Evolutionary conservation across 2,888 invertebrate species (phyloP).

Genomic region (Oegoconia quadripuncta): DNA sequence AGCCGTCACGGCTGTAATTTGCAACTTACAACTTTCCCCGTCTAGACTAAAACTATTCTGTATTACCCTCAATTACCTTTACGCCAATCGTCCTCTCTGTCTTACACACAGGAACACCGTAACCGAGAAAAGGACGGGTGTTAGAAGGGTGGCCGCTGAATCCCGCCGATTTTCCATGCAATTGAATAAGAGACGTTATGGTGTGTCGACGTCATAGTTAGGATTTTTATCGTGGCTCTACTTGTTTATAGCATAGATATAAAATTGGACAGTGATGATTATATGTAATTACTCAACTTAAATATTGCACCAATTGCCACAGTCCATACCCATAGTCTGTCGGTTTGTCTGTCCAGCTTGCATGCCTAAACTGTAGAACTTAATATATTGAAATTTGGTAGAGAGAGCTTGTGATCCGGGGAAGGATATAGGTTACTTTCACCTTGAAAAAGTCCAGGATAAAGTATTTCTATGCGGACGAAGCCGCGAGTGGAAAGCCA

Average conservation of each 20-base stretch:
- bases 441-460: too few species aligned
- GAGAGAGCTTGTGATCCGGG: too few species aligned
- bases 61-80: constrained; percentile 66
- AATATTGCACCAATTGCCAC: too few species aligned
- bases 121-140: constrained; percentile 33
- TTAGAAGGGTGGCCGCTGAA: constrained; percentile 50
- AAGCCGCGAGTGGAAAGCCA: too few species aligned
- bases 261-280: constrained; percentile 10
- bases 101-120: constrained; percentile 16
- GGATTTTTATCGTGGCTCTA: constrained; percentile 48
- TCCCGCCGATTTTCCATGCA: constrained; percentile 71
- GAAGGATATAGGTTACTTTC: too few species aligned
- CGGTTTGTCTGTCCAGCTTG: too few species aligned
- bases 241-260: constrained; percentile 13
- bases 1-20: constrained; percentile 54
- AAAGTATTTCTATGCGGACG: too few species aligned
- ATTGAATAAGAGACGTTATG: constrained; percentile 71
- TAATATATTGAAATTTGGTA: too few species aligned
- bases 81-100: constrained; percentile 38
- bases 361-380: too few species aligned
- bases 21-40: constrained; percentile 59
- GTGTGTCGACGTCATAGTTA: constrained; percentile 58
- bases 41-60: constrained; percentile 74
- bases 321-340: too few species aligned
- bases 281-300: not conserved